Base-by-base conservation (phyloP, 2,888 invertebrate genomes). In the Coenonympha glycerion region DNA sequence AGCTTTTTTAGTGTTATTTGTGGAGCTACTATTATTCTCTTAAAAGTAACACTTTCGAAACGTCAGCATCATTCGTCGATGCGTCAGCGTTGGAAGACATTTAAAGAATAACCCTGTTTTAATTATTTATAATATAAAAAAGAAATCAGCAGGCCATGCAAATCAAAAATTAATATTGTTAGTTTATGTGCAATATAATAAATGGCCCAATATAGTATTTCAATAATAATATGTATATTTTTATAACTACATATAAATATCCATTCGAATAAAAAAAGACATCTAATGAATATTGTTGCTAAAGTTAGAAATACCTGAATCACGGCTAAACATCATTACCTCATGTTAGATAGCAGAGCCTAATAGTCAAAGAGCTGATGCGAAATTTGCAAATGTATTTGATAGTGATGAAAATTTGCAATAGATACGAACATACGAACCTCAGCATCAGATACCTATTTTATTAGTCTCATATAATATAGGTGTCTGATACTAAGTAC, bases 261-360 rank as follows among this genome's bases (percentile, higher is more conserved):
- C 40, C 46, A 41, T 56, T 56, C 48, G 53, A 53, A 53, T 52
- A 55, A 52, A 55, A n/a, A 55, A 46, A 55, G 53, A 55, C 55
- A 40, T 53, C 50, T 40, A 52, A 37, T 42, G 39, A 49, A 49
- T 45, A 21, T 36, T 48, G 37, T 51, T 41, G 28, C 33, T 47
- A 49, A 36, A 24, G 26, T 46, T 16, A 16, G 49, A 46, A 48
- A 37, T 31, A 33, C 33, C 16, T 49, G 36, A 47, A 46, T 50
- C 46, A 57, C 54, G 61, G 62, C 58, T 64, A 66, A 50, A 65
- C 60, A 48, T 59, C 51, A 76, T 74, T 84, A 83, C 82, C 84
- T 81, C 80, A 79, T 69, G 60, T 62, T 64, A 64, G 36, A 47
- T 49, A 71, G 73, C 47, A 47, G 22, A 66, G 66, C 64, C 52